Evolutionary conservation across 1,140 invertebrate species (phyloP).

Genomic region (Druon quercuslanigerum): DNA sequence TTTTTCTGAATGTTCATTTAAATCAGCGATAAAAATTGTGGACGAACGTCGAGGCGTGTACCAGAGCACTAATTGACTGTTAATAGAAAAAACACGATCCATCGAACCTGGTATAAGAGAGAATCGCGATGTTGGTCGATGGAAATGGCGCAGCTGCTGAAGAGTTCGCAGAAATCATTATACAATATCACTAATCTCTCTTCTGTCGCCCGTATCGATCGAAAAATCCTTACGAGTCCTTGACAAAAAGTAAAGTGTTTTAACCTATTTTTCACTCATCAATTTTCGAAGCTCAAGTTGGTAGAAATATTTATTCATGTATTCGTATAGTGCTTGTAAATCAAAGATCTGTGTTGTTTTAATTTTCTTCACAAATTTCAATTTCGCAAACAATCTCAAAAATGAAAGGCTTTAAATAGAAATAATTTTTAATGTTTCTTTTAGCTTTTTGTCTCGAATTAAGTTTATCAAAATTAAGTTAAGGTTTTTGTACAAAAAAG

Average conservation of each 20-base stretch:
- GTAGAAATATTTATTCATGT: too few relatives aligned
- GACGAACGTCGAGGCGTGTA: background rate
- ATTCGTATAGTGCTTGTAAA: too few relatives aligned
- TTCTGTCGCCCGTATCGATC: background rate
- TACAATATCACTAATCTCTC: slow-evolving; percentile 16
- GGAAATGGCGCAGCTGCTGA: slow-evolving; percentile 49
- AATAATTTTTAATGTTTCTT: too few relatives aligned
- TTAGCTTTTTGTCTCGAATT: too few relatives aligned
- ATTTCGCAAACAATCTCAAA: too few relatives aligned
- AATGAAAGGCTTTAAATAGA: too few relatives aligned
- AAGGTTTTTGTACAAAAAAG: too few relatives aligned
- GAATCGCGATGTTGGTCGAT: slow-evolving; percentile 46
- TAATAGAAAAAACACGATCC: slow-evolving; percentile 48
- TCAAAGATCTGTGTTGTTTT: too few relatives aligned
- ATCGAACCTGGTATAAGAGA: slow-evolving; percentile 32
- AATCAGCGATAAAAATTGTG: slow-evolving; percentile 20
- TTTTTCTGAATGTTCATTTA: background rate
- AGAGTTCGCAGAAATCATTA: slow-evolving; percentile 26
- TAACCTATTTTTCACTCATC: background rate
- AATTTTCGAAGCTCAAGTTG: background rate
- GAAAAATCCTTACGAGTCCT: background rate
- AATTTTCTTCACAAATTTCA: too few relatives aligned
- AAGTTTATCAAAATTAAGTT: too few relatives aligned
- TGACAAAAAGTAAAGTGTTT: too few relatives aligned
- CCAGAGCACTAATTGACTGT: slow-evolving; percentile 52